These are phyloP conservation scores for Leucopsar rothschildi DNA, from an alignment of 2,113 vertebrate genomes.

Conservation along the genomic window DNA sequence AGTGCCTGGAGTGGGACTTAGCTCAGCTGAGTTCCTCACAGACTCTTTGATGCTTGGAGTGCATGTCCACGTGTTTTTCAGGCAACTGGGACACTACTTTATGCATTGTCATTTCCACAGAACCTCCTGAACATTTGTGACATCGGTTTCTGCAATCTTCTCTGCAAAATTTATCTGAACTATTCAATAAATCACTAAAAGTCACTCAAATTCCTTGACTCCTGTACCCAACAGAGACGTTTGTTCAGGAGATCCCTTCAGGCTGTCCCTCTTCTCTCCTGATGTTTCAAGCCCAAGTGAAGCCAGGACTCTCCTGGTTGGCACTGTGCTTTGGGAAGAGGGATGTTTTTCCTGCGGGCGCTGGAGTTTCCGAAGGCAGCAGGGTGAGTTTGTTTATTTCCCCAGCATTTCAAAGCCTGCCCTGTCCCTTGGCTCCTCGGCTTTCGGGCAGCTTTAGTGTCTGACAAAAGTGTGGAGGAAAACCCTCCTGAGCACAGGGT, in stretches of 20 bases:
- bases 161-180: not conserved
- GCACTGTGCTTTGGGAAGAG: not conserved
- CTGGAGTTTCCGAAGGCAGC: not conserved
- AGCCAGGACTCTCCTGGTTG: not conserved
- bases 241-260: not conserved
- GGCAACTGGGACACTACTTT: not conserved
- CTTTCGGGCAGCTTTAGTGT: not conserved
- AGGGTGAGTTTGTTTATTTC: not conserved
- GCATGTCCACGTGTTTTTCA: not conserved
- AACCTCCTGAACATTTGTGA: not conserved
- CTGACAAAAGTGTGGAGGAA: not conserved
- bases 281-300: not conserved
- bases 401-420: not conserved
- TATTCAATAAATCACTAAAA: not conserved
- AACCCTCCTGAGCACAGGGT: not conserved
- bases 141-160: not conserved
- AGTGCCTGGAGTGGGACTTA: not conserved
- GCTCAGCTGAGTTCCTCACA: not conserved
- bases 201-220: rapidly evolving
- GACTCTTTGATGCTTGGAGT: not conserved
- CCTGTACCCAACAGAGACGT: not conserved
- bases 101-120: not conserved
- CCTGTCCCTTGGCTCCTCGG: not conserved
- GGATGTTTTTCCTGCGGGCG: not conserved
- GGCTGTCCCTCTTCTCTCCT: not conserved